Evolutionary conservation across 2,797 vertebrate species (phyloP).

Genomic region (Microtus californicus): DNA sequence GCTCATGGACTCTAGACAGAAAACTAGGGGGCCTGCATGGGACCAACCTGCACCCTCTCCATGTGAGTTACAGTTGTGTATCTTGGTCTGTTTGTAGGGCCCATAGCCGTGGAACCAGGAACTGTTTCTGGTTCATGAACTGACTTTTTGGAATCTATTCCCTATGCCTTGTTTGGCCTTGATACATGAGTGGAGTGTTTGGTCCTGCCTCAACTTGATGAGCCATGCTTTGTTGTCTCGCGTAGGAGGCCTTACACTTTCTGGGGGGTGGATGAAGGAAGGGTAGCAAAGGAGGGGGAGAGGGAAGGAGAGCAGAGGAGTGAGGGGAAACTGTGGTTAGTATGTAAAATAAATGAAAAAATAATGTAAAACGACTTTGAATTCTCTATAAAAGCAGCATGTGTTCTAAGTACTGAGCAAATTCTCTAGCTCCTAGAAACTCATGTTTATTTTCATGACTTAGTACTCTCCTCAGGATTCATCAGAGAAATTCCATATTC

Average conservation of each 20-base stretch:
- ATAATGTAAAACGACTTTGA: too few relatives aligned
- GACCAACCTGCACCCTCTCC: not conserved
- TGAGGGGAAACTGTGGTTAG: not conserved
- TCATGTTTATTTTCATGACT: not conserved
- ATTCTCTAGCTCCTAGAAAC: too few relatives aligned
- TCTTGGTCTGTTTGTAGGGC: not conserved
- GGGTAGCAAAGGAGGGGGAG: too few relatives aligned
- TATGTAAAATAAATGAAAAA: not conserved
- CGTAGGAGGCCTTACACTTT: not conserved
- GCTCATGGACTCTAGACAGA: not conserved
- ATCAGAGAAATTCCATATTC: not conserved
- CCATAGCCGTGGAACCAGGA: not conserved
- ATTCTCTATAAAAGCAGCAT: too few relatives aligned
- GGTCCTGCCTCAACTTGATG: not conserved
- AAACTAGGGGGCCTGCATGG: not conserved
- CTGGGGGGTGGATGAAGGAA: not conserved
- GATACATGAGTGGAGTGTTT: too few relatives aligned
- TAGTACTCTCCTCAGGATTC: not conserved
- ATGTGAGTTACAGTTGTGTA: not conserved
- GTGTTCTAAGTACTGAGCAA: too few relatives aligned
- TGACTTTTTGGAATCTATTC: too few relatives aligned
- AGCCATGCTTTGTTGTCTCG: not conserved
- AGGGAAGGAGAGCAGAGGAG: not conserved
- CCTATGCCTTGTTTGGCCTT: too few relatives aligned
- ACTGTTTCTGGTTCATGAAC: too few relatives aligned